Evolutionary conservation across 2,888 invertebrate genomes (phyloP).

Genomic region (Drosophila lacicola): DNA sequence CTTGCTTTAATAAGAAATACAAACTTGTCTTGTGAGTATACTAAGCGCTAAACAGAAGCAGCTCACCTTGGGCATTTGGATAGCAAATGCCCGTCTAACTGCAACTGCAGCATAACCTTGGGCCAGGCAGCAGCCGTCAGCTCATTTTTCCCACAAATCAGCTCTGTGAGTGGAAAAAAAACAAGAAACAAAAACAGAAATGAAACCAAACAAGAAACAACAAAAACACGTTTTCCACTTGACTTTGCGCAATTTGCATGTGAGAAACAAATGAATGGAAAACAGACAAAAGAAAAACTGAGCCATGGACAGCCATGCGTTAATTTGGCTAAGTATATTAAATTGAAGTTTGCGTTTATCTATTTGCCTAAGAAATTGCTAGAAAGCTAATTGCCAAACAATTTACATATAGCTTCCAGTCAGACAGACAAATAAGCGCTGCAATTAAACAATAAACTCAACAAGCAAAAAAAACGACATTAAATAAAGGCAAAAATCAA

Average conservation of each 20-base stretch:
- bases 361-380: conserved; percentile 7
- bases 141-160: conserved; percentile 61
- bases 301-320: conserved; percentile 42
- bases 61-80: conserved; percentile 50
- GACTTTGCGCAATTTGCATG: conserved; percentile 54
- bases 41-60: conserved; percentile 29
- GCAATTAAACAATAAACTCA: conserved; percentile 15
- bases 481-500: conserved; percentile 9
- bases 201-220: conserved; percentile 2
- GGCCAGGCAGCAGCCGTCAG: conserved; percentile 24
- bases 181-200: conserved; percentile 12
- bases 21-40: conserved; percentile 20
- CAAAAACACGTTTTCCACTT: conserved; percentile 64
- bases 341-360: neutral
- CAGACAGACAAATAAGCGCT: no score
- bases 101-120: conserved; percentile 49
- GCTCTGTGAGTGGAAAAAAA: conserved; percentile 45
- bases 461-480: conserved; percentile 8
- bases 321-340: conserved; percentile 30
- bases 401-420: no score
- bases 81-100: conserved; percentile 34
- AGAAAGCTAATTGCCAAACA: conserved; percentile 18
- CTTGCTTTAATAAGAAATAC: conserved; percentile 9
- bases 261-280: conserved; percentile 12
- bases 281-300: conserved; percentile 33